phyloP scores from a whole-genome alignment of 1,140 invertebrate genomes.

The Brachionus angularis region DNA sequence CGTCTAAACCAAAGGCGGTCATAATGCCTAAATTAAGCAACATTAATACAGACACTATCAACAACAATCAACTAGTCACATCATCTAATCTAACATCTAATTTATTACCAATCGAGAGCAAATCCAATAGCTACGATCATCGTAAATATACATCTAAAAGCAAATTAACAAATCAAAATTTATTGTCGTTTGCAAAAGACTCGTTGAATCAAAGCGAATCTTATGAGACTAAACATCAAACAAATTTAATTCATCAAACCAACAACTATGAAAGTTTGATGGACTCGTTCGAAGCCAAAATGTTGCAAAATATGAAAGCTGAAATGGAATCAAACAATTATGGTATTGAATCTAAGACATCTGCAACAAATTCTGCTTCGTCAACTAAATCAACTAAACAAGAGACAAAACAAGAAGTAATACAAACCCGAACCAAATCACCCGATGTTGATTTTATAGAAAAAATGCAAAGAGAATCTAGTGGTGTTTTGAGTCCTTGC shows the following conservation, averaged over 20 bases:
- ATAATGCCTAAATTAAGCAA: no score
- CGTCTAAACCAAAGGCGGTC: slow-evolving; percentile 24
- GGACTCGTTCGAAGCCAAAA: slow-evolving; percentile 12
- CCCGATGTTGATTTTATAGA: slow-evolving; percentile 33
- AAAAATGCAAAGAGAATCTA: slow-evolving; percentile 17
- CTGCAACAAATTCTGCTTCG: not conserved
- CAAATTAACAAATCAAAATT: not conserved
- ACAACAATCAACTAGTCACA: no score
- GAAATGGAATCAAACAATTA: not conserved
- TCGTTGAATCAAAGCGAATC: not conserved
- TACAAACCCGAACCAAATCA: not conserved
- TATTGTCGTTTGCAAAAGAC: not conserved
- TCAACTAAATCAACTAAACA: not conserved
- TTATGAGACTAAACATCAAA: not conserved
- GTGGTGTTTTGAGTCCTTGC: not conserved
- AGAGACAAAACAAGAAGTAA: not conserved
- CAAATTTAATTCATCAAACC: no score
- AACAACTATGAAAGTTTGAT: not conserved
- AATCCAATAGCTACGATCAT: no score
- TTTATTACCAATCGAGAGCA: no score
- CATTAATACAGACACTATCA: no score
- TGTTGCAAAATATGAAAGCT: slow-evolving; percentile 5
- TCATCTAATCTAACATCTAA: no score
- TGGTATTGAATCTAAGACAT: no score
- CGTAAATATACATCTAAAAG: not conserved